Evolutionary conservation across 2,113 vertebrate genomes (phyloP).

Genomic region (Polyodon spathula): DNA sequence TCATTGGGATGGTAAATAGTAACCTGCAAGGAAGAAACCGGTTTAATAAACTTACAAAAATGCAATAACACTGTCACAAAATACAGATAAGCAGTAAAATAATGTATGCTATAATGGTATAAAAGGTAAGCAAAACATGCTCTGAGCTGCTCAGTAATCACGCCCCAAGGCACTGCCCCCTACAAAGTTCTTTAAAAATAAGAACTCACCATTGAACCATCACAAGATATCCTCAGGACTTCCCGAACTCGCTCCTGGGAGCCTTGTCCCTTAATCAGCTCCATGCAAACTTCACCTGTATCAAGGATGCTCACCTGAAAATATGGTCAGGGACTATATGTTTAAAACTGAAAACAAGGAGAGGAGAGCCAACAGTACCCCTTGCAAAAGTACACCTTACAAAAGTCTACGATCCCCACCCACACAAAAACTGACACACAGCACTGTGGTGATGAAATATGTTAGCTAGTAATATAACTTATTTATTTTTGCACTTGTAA

Average conservation of each 20-base stretch:
- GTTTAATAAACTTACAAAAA: not conserved
- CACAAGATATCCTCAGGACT: slow-evolving; percentile 81
- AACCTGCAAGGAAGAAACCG: slow-evolving; percentile 49
- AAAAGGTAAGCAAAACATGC: no score
- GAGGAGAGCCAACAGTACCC: not conserved
- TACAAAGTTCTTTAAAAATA: not conserved
- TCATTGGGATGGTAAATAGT: slow-evolving; percentile 85
- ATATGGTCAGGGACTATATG: no score
- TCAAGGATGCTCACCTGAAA: slow-evolving; percentile 87
- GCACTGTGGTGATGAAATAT: no score
- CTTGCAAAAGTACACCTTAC: no score
- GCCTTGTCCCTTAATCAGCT: slow-evolving; percentile 72
- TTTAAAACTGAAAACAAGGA: not conserved
- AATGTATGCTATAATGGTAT: no score
- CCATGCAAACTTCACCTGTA: slow-evolving; percentile 88
- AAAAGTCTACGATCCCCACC: not conserved
- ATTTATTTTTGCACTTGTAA: no score
- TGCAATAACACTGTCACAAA: not conserved
- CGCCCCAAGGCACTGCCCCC: no score
- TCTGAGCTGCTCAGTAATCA: not conserved
- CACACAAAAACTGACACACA: no score
- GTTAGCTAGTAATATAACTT: no score
- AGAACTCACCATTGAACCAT: slow-evolving; percentile 70
- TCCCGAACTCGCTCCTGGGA: slow-evolving; percentile 84
- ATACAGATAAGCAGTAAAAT: no score